Percentiles rank a stretch among this genome's conserved stretches.
These are phyloP conservation scores for Petrolisthes manimaculis DNA, from an alignment of 2,888 invertebrate genomes.

Conservation along the genomic window DNA sequence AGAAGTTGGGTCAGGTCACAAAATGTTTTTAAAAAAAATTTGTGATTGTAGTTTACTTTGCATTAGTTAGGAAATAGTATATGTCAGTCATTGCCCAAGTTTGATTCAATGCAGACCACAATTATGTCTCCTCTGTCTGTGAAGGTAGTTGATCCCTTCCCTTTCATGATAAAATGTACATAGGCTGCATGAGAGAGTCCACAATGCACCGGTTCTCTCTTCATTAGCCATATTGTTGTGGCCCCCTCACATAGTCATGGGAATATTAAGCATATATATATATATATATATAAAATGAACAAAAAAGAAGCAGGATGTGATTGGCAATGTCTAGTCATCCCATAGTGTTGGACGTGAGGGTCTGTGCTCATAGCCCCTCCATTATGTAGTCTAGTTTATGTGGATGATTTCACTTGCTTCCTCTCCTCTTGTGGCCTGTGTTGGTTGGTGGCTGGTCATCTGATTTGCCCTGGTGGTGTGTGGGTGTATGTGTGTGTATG, in stretches of 20 bases:
- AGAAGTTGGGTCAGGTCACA: conserved; percentile 53
- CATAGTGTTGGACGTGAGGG: conserved; percentile 44
- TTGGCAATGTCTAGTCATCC: conserved; percentile 61
- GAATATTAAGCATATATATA: conserved; percentile 24
- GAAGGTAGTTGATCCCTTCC: conserved; percentile 48
- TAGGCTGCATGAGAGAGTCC: conserved; percentile 44
- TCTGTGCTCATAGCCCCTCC: conserved; percentile 32
- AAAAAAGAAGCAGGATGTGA: conserved; percentile 46
- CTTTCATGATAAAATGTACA: conserved; percentile 49
- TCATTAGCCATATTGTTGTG: conserved; percentile 48
- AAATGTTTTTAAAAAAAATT: conserved; percentile 36
- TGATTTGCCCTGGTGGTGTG: conserved; percentile 15
- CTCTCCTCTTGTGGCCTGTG: conserved; percentile 49
- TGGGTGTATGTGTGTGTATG: neutral
- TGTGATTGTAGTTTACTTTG: conserved; percentile 58
- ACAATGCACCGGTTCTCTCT: conserved; percentile 50
- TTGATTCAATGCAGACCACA: conserved; percentile 57
- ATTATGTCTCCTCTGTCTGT: conserved; percentile 51
- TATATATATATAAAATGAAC: conserved; percentile 2
- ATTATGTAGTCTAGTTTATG: conserved; percentile 58
- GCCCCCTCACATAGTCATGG: conserved; percentile 47
- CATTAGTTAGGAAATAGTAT: conserved; percentile 56
- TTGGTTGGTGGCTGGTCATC: conserved; percentile 47
- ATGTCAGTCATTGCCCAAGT: conserved; percentile 57
- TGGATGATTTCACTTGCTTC: conserved; percentile 57